Evolutionary conservation across 2,888 invertebrate species (phyloP).

Genomic region (Acronicta psi): DNA sequence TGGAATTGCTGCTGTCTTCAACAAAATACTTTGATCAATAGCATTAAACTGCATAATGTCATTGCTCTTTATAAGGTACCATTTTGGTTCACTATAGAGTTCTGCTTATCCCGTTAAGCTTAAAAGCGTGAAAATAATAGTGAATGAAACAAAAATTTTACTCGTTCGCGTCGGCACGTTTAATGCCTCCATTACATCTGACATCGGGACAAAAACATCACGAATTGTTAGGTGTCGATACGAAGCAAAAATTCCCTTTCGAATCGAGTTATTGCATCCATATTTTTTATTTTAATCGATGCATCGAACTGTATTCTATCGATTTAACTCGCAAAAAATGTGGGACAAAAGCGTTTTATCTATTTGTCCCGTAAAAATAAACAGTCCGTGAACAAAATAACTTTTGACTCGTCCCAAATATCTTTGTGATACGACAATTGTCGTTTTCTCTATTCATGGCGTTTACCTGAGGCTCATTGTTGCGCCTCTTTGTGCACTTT

Average conservation of each 20-base stretch:
- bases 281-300: constrained; percentile 66
- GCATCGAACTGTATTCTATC: constrained; percentile 65
- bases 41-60: too few relatives aligned
- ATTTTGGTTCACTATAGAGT: neutral
- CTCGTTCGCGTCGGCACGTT: constrained; percentile 53
- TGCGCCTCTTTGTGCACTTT: constrained; percentile 79
- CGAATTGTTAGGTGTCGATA: constrained; percentile 66
- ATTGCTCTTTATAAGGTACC: neutral
- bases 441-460: constrained; percentile 79
- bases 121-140: constrained; percentile 37
- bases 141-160: constrained; percentile 44
- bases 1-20: neutral
- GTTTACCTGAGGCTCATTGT: constrained; percentile 81
- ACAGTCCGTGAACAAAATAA: constrained; percentile 74
- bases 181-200: constrained; percentile 65
- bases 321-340: constrained; percentile 71
- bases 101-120: constrained; percentile 9
- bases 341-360: constrained; percentile 68
- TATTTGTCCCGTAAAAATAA: constrained; percentile 75
- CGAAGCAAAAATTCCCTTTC: constrained; percentile 60
- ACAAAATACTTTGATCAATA: neutral
- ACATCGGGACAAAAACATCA: constrained; percentile 52
- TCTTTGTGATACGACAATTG: constrained; percentile 79
- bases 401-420: constrained; percentile 84
- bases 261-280: constrained; percentile 61